These are phyloP conservation scores for Plectus sambesii DNA, from an alignment of 1,140 invertebrate genomes.

Conservation along the genomic window DNA sequence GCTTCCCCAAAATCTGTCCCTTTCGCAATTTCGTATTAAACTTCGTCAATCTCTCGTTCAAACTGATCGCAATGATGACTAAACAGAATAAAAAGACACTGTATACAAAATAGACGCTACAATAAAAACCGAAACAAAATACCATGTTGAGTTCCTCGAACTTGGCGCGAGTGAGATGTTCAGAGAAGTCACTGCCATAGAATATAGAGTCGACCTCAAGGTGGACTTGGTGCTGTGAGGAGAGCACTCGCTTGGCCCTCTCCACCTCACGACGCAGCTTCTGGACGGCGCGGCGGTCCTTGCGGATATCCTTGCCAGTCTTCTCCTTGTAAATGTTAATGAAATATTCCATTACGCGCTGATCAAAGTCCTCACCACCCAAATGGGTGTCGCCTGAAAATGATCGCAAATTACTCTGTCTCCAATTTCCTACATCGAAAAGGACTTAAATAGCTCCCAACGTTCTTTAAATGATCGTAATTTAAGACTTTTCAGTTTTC, in stretches of 20 bases:
- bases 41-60: too few relatives aligned
- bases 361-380: conserved; percentile 55
- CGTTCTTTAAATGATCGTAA: too few relatives aligned
- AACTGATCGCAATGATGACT: too few relatives aligned
- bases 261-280: conserved; percentile 53
- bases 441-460: too few relatives aligned
- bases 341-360: conserved; percentile 54
- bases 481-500: too few relatives aligned
- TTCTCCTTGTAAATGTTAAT: conserved; percentile 56
- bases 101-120: conserved; percentile 69
- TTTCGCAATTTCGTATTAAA: too few relatives aligned
- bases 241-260: conserved; percentile 67
- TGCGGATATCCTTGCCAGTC: conserved; percentile 52
- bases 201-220: conserved; percentile 99
- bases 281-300: conserved; percentile 52
- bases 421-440: too few relatives aligned
- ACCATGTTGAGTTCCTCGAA: conserved; percentile 98
- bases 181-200: conserved; percentile 98
- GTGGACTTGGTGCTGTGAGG: conserved; percentile 83
- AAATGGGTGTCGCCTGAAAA: conserved; percentile 46
- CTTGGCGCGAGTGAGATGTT: conserved; percentile 92
- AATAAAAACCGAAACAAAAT: conserved; percentile 95
- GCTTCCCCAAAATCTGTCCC: too few relatives aligned
- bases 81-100: conserved; percentile 9
- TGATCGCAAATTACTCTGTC: too few relatives aligned